Percentiles rank a stretch among this genome's conserved stretches.
These are phyloP conservation scores for Ephydatia muelleri DNA, from an alignment of 37 sponge, comb jelly and placozoan species.

Conservation along the genomic window DNA sequence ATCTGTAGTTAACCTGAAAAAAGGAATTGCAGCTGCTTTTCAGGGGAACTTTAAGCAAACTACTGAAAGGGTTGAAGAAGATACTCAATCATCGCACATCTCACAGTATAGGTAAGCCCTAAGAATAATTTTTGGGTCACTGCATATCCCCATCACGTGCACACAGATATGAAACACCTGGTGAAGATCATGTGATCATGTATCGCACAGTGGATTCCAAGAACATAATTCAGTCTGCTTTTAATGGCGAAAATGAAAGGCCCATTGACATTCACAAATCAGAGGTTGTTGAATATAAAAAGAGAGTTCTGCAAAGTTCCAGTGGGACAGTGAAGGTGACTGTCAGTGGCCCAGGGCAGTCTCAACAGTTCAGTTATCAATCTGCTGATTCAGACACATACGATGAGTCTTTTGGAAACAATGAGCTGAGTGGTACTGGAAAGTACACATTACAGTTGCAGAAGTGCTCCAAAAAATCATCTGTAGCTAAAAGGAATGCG, in stretches of 20 bases:
- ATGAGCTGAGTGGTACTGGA: background rate
- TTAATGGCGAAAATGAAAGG: background rate
- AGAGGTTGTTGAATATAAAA: background rate
- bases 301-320: background rate
- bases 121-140: background rate
- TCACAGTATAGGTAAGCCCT: slow-evolving; percentile 26
- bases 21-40: slow-evolving; percentile 53
- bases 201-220: background rate
- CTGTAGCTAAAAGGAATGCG: background rate
- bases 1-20: slow-evolving; percentile 46
- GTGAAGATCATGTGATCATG: background rate
- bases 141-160: too few species aligned
- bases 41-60: slow-evolving; percentile 50
- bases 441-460: background rate
- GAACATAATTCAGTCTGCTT: background rate
- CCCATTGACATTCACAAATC: background rate
- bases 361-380: background rate
- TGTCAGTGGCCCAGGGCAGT: background rate
- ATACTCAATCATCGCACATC: slow-evolving; percentile 25
- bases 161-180: background rate
- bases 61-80: slow-evolving; percentile 15
- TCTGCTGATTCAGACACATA: background rate
- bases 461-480: background rate
- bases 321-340: background rate
- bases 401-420: background rate